Conservation (phyloP, 2,113 vertebrate genomes). For the Psilopsiagon aurifrons region DNA sequence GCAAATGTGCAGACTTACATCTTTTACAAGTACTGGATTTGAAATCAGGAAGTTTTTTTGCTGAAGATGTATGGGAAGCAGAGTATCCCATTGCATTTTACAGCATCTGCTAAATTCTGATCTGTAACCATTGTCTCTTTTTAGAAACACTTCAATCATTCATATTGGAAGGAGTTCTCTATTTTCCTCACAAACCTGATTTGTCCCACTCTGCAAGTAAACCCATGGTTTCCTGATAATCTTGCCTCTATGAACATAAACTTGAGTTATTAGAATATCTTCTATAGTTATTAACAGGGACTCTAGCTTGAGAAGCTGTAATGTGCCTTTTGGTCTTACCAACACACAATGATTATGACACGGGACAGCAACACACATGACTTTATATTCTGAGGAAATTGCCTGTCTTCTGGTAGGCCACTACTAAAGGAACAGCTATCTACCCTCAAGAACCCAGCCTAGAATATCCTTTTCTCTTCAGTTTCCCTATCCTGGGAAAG, state of each 20-base stretch:
- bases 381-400: background rate
- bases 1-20: background rate
- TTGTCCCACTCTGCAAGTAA: background rate
- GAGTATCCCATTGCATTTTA: background rate
- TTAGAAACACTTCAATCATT: background rate
- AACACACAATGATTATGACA: background rate
- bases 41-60: background rate
- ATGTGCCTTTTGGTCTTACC: background rate
- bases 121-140: background rate
- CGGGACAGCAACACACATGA: background rate
- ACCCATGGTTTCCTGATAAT: background rate
- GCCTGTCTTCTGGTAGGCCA: background rate
- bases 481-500: background rate
- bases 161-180: background rate
- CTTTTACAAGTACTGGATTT: background rate
- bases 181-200: background rate
- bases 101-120: background rate
- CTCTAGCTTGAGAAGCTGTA: background rate
- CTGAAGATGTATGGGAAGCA: background rate
- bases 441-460: background rate
- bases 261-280: background rate
- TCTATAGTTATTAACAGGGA: background rate
- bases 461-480: background rate
- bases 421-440: background rate
- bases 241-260: background rate